Conservation (phyloP, 2,797 vertebrate genomes). For the Hapalemur alaotrensis region DNA sequence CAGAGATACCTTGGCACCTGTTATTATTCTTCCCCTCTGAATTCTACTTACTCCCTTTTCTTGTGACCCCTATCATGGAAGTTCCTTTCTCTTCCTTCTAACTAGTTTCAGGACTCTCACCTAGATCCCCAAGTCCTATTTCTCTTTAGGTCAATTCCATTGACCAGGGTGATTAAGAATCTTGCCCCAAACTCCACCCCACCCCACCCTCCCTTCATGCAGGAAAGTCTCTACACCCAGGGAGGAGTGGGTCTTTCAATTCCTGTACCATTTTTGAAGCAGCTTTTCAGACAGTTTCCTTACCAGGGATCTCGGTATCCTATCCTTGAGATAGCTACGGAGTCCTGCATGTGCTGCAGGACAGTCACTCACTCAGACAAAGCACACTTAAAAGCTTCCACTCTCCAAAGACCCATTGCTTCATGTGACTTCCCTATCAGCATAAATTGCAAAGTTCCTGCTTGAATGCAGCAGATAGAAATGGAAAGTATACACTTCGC, state of each 20-base stretch:
- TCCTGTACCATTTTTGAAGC: neutral
- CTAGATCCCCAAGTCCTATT: neutral
- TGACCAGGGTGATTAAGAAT: neutral
- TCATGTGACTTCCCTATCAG: neutral
- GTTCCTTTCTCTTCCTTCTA: neutral
- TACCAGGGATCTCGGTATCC: neutral
- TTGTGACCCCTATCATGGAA: neutral
- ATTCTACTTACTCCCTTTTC: neutral
- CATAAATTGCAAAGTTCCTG: constrained; percentile 32
- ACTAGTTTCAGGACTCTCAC: neutral
- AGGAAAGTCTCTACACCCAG: neutral
- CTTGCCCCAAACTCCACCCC: neutral
- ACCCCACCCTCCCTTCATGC: neutral
- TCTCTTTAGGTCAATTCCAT: neutral
- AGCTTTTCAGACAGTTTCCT: neutral
- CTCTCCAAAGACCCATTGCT: neutral
- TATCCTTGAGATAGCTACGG: no score
- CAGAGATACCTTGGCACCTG: neutral
- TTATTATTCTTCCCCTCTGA: neutral
- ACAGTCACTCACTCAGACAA: neutral
- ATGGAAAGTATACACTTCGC: constrained; percentile 46
- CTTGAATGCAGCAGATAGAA: constrained; percentile 21
- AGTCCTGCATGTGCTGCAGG: neutral
- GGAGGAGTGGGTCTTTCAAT: neutral
- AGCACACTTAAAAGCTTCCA: neutral